Evolutionary conservation across 2,113 vertebrate genomes (phyloP).

Genomic region (Cephalophus harveyi): DNA sequence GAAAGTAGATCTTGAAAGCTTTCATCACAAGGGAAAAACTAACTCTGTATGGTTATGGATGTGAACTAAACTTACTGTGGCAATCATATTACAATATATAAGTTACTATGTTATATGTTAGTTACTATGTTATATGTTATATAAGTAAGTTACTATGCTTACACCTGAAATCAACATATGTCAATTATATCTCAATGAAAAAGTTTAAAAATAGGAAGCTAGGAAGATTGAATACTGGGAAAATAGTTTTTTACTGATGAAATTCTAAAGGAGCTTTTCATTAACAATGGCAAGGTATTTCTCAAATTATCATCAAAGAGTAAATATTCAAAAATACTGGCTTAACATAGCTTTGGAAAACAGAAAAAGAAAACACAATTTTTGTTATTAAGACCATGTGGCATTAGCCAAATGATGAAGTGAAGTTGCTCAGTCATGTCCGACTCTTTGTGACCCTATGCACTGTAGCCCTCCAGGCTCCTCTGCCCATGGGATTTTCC

Average conservation of each 20-base stretch:
- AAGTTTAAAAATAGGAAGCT: not conserved
- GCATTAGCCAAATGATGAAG: not conserved
- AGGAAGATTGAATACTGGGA: not conserved
- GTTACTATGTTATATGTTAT: not conserved
- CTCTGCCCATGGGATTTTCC: not conserved
- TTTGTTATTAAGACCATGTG: not conserved
- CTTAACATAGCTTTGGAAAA: not conserved
- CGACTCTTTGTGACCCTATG: fast-evolving
- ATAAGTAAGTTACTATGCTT: not conserved
- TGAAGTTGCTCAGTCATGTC: not conserved
- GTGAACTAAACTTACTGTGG: not conserved
- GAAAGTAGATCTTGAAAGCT: not conserved
- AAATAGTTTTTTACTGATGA: not conserved
- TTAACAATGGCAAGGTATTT: not conserved
- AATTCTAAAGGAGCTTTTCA: not conserved
- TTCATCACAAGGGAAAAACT: not conserved
- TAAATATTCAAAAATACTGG: not conserved
- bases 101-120: not conserved
- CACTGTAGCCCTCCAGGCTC: not conserved
- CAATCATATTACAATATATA: not conserved
- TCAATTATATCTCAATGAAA: not conserved
- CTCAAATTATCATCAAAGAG: not conserved
- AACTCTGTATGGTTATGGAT: not conserved
- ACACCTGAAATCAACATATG: not conserved
- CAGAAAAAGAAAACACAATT: not conserved